Conservation (phyloP, 2,113 vertebrate genomes). For the Brienomyrus longianalis region DNA sequence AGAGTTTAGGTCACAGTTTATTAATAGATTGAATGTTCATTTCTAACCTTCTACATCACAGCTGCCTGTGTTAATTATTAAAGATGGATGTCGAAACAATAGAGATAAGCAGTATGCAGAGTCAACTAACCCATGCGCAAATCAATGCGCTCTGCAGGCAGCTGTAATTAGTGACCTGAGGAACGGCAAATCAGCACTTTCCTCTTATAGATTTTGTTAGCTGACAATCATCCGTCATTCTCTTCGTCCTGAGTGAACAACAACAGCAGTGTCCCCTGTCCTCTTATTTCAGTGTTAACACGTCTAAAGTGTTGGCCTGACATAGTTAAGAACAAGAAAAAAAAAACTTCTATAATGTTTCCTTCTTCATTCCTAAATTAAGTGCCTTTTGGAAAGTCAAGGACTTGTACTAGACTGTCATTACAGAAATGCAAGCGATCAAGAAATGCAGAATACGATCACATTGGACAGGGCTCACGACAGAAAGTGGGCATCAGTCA, state of each 20-base stretch:
- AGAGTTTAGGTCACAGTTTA: slow-evolving; percentile 7
- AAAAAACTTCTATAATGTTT: slow-evolving; percentile 34
- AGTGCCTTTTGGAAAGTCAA: slow-evolving; percentile 56
- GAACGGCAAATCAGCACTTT: slow-evolving; percentile 36
- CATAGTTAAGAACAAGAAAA: slow-evolving; percentile 38
- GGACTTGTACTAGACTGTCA: slow-evolving; percentile 40
- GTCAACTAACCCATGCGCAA: slow-evolving; percentile 25
- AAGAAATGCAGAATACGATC: slow-evolving; percentile 29
- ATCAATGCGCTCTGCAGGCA: slow-evolving; percentile 38
- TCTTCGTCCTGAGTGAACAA: slow-evolving; percentile 14
- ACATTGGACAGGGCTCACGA: slow-evolving; percentile 40
- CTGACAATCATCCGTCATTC: neutral
- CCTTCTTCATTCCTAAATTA: slow-evolving; percentile 52
- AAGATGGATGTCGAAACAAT: slow-evolving; percentile 39
- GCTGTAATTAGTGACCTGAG: slow-evolving; percentile 37
- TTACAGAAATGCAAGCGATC: slow-evolving; percentile 36
- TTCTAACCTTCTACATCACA: slow-evolving; percentile 29
- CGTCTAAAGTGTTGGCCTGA: slow-evolving; percentile 53
- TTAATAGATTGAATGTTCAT: slow-evolving; percentile 16
- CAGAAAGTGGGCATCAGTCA: slow-evolving; percentile 13
- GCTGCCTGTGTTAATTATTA: slow-evolving; percentile 41
- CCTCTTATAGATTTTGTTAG: slow-evolving; percentile 3
- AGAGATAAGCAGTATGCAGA: slow-evolving; percentile 28
- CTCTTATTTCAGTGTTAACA: slow-evolving; percentile 36
- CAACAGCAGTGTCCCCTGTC: slow-evolving; percentile 35